These are phyloP conservation scores for Microctenopoma steveboyesi DNA, from an alignment of 2,797 vertebrate species.

Conservation along the genomic window DNA sequence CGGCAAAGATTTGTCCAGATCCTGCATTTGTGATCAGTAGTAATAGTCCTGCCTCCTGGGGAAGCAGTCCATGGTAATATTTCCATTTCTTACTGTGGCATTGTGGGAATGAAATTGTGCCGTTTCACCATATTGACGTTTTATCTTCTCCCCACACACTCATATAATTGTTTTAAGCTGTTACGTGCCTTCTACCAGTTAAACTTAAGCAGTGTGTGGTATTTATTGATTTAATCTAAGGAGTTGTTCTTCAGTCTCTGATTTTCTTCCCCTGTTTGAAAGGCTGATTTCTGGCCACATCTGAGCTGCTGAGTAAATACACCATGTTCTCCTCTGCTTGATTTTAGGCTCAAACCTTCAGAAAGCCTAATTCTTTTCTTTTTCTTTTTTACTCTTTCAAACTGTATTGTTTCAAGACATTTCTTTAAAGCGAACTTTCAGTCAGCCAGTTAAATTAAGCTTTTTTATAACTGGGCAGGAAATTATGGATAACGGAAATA, in stretches of 20 bases:
- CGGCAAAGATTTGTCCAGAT: slow-evolving; percentile 24
- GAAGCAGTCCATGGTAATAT: slow-evolving; percentile 5
- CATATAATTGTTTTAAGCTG: neutral
- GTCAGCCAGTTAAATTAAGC: neutral
- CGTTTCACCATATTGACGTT: neutral
- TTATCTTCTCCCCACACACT: neutral
- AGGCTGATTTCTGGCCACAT: slow-evolving; percentile 59
- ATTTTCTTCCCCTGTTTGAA: slow-evolving; percentile 64
- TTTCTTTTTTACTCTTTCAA: slow-evolving; percentile 11
- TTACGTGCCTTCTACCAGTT: slow-evolving; percentile 1
- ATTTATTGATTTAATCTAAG: slow-evolving; percentile 35
- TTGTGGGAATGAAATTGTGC: neutral
- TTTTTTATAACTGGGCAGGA: neutral
- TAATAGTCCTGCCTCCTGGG: slow-evolving; percentile 7
- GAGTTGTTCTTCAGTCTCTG: slow-evolving; percentile 18
- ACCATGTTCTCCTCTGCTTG: slow-evolving; percentile 8
- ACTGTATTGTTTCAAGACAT: slow-evolving; percentile 24
- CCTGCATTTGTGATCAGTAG: slow-evolving; percentile 15
- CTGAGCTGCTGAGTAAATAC: slow-evolving; percentile 56
- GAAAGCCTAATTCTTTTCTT: slow-evolving; percentile 15
- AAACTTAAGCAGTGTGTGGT: neutral
- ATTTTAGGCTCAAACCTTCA: neutral
- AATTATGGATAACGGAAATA: neutral
- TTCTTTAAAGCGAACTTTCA: neutral
- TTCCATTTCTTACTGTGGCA: slow-evolving; percentile 1